These are phyloP conservation scores for Drosophila hamatofila DNA, from an alignment of 2,888 invertebrate species.

Conservation along the genomic window DNA sequence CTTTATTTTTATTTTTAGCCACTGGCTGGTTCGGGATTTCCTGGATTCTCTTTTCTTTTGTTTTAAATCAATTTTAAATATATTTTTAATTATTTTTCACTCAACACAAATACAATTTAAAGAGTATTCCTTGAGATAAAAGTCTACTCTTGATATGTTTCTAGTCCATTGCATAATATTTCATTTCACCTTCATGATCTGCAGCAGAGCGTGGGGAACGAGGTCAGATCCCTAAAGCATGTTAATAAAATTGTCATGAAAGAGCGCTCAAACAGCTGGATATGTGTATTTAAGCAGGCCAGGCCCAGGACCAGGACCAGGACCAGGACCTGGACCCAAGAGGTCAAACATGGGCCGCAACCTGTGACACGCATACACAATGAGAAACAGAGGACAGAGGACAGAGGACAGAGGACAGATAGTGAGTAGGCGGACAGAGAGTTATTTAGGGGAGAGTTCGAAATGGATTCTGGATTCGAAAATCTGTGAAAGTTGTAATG, in stretches of 20 bases:
- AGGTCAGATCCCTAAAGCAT: conserved; percentile 48
- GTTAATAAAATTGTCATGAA: conserved; percentile 83
- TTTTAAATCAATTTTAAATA: neutral
- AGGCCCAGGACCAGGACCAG: conserved; percentile 16
- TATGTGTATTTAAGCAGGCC: conserved; percentile 22
- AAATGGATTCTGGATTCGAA: conserved; percentile 13
- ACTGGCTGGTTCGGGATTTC: neutral
- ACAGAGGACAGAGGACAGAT: no score
- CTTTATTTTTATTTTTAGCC: conserved; percentile 39
- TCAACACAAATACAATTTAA: neutral
- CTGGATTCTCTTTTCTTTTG: conserved; percentile 17
- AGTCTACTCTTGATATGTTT: neutral
- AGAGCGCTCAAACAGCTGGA: conserved; percentile 75
- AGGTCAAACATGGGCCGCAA: conserved; percentile 44
- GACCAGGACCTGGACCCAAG: conserved; percentile 16
- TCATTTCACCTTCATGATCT: conserved; percentile 10
- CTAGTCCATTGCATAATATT: neutral
- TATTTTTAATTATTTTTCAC: no score
- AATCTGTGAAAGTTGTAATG: conserved; percentile 25
- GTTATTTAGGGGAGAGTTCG: neutral
- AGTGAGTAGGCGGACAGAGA: conserved; percentile 18
- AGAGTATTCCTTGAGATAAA: neutral
- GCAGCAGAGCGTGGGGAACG: conserved; percentile 5
- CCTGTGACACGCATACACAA: conserved; percentile 69
- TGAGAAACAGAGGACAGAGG: conserved; percentile 28